These are phyloP conservation scores for Microdon myrmicae DNA, from an alignment of 2,888 invertebrate genomes.

Conservation along the genomic window DNA sequence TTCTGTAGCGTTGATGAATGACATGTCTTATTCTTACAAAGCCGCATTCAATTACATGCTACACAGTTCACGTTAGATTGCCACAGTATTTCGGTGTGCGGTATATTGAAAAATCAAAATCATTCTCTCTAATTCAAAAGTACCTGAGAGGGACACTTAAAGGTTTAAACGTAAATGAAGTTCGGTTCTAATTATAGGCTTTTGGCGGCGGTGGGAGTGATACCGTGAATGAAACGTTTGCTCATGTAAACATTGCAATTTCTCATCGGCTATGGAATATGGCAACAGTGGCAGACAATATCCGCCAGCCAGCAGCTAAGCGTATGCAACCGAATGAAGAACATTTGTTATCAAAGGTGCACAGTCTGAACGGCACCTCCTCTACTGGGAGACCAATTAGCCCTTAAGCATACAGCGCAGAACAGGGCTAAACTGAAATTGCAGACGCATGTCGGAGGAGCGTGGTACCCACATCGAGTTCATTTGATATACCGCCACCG, in stretches of 20 bases:
- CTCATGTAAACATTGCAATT: constrained; percentile 23
- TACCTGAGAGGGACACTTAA: constrained; percentile 30
- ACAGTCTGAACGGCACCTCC: constrained; percentile 36
- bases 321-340: constrained; percentile 29
- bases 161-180: constrained; percentile 16
- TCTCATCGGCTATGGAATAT: constrained; percentile 17
- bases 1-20: constrained; percentile 18
- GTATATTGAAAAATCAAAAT: constrained; percentile 19
- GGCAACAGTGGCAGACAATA: constrained; percentile 3
- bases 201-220: not conserved
- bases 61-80: constrained; percentile 4
- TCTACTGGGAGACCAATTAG: constrained; percentile 46
- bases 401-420: constrained; percentile 39
- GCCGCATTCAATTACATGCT: constrained; percentile 4
- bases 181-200: constrained; percentile 43
- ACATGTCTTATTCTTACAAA: constrained; percentile 2
- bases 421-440: too few relatives aligned
- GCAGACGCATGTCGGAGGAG: constrained; percentile 38
- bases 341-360: constrained; percentile 45
- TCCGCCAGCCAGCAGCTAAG: constrained; percentile 9
- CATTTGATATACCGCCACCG: constrained; percentile 24
- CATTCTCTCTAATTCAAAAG: constrained; percentile 29
- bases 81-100: constrained; percentile 9
- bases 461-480: constrained; percentile 45
- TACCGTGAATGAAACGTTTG: constrained; percentile 1